These are phyloP conservation scores for Magallana nippona DNA, from an alignment of 2,888 invertebrate species.

Conservation along the genomic window DNA sequence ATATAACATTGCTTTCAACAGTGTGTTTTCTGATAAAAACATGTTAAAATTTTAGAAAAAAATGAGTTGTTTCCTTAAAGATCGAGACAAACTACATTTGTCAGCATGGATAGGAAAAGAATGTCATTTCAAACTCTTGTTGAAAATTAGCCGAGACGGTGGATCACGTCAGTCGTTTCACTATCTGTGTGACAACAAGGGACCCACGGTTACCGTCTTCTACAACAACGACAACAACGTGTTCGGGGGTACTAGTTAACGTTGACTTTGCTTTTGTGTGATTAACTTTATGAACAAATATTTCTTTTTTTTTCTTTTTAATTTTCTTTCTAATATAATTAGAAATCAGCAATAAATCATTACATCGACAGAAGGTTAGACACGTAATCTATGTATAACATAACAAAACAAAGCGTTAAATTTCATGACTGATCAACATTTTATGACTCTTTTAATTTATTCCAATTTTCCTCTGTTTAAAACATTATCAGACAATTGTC, in stretches of 20 bases:
- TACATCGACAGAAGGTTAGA: too few species aligned
- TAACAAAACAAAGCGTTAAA: too few species aligned
- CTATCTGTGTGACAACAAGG: slow-evolving; percentile 60
- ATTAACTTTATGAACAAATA: too few species aligned
- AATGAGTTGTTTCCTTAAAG: not conserved
- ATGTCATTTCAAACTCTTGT: slow-evolving; percentile 56
- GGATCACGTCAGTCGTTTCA: slow-evolving; percentile 56
- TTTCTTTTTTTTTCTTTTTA: too few species aligned
- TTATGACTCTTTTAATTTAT: too few species aligned
- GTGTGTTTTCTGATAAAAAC: slow-evolving; percentile 55
- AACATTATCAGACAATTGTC: too few species aligned
- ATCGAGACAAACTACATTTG: slow-evolving; percentile 44
- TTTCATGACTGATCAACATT: too few species aligned
- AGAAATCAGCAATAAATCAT: too few species aligned
- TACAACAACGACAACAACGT: slow-evolving; percentile 58
- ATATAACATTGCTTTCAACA: slow-evolving; percentile 47
- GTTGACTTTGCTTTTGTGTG: too few species aligned
- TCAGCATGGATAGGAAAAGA: slow-evolving; percentile 55
- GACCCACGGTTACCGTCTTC: slow-evolving; percentile 59
- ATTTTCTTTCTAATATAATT: too few species aligned
- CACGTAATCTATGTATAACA: too few species aligned
- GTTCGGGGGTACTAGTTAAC: slow-evolving; percentile 51
- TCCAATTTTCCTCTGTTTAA: too few species aligned
- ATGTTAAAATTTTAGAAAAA: slow-evolving; percentile 49
- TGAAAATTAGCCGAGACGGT: slow-evolving; percentile 55